Evolutionary conservation across 2,888 invertebrate species (phyloP), one percentile per base, ranked within the genome.

Genomic region (Hirudinaria manillensis): DNA sequence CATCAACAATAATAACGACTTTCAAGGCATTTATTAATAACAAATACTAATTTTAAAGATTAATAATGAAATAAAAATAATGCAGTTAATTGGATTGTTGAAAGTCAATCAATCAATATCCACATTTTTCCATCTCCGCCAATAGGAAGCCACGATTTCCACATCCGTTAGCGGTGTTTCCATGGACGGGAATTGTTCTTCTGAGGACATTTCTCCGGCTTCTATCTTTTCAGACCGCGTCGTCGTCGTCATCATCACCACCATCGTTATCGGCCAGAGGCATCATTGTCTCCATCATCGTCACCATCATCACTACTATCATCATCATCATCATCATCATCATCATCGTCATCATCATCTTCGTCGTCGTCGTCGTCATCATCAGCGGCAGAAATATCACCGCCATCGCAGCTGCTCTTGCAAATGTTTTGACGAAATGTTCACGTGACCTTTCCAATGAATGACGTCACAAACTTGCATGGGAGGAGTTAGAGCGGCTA

Each of bases 261-360:
- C 34, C 68, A 36, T 68, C 36, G n/a, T n/a, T n/a, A n/a, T n/a
- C n/a, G n/a, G n/a, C n/a, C n/a, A n/a, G n/a, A n/a, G n/a, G n/a
- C 68, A 36, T 68, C 36, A 61, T 7, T n/a, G 19, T 61, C 61
- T 24, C 61, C 61, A 3, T 27, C 34, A 72, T 27, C 55, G 27
- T 56, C 55, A 27, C 51, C 4, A 24, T 24, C 56, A 29, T 72
- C 56, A 72, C 53, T 19, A 2, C 53, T 21, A n/a, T 72, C 56
- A 32, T 72, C 19, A 55, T 72, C 55, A 72, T 72, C 32, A 56
- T 56, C 6, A 56, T 56, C 61, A n/a, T 61, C 61, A 61, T 61
- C 61, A 61, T 61, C 61, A 61, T n/a, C 61, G n/a, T 61, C 61
- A 61, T 61, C 6, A 13, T 61, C 61, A 61, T 61, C 61, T 1